phyloP scores from a whole-genome alignment of 2,113 vertebrate genomes.

The Scytalopus superciliaris region DNA sequence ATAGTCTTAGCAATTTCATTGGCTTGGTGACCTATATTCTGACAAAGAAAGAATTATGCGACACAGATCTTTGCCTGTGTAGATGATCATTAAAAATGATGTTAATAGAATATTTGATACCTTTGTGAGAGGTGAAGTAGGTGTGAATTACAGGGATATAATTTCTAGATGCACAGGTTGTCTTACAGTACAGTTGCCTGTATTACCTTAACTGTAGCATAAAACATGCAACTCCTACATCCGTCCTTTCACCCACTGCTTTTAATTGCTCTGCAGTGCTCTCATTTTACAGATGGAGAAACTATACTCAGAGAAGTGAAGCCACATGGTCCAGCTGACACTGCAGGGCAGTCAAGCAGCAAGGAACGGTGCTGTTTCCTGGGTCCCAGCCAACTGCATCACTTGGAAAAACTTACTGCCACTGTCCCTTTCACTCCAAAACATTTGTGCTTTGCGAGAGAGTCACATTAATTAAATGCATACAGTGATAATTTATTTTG shows the following conservation, averaged over 20 bases:
- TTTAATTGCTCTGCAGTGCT: constrained; percentile 3
- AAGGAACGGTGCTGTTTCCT: background rate
- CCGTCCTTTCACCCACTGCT: background rate
- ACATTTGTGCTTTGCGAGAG: background rate
- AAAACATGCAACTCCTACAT: background rate
- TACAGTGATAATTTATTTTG: background rate
- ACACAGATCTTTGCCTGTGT: constrained; percentile 16
- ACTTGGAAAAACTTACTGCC: background rate
- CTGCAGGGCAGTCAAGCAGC: background rate
- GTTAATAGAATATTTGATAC: background rate
- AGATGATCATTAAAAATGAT: background rate
- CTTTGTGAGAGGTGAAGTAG: constrained; percentile 8
- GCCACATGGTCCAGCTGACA: background rate
- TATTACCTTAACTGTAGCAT: background rate
- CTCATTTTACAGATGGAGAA: constrained; percentile 23
- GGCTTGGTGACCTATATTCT: constrained; percentile 6
- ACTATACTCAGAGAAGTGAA: background rate
- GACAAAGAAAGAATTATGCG: background rate
- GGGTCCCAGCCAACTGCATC: background rate
- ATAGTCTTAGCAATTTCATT: background rate
- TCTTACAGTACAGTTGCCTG: background rate
- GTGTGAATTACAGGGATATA: background rate
- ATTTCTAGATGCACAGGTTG: background rate
- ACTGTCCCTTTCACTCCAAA: background rate
- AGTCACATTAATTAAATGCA: background rate